These are phyloP conservation scores for Cydia amplana DNA, from an alignment of 1,140 invertebrate genomes.

Conservation along the genomic window DNA sequence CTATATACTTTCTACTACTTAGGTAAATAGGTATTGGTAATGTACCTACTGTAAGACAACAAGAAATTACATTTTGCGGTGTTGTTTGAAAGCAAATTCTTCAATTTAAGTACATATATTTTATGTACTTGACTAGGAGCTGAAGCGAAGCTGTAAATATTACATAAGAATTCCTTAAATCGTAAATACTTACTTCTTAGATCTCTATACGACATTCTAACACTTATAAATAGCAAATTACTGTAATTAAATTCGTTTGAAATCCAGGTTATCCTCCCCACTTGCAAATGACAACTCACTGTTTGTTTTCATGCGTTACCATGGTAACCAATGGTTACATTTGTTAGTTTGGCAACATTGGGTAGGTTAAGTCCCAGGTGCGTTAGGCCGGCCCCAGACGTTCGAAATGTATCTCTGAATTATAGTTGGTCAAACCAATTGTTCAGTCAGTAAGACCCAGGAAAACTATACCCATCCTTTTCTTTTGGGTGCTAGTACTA, in stretches of 20 bases:
- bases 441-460: too few species aligned
- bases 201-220: constrained; percentile 79
- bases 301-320: constrained; percentile 38
- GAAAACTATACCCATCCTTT: too few species aligned
- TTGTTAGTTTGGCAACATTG: constrained; percentile 8
- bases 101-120: too few species aligned
- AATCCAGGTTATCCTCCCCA: not conserved
- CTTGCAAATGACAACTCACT: not conserved
- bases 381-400: too few species aligned
- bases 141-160: too few species aligned
- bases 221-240: constrained; percentile 26
- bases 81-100: too few species aligned
- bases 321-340: constrained; percentile 38
- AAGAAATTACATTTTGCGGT: not conserved
- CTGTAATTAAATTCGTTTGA: not conserved
- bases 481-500: too few species aligned
- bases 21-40: not conserved
- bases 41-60: not conserved
- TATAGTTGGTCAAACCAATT: too few species aligned
- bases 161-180: not conserved
- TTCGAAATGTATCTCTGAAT: too few species aligned
- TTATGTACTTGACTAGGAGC: too few species aligned
- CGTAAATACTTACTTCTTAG: constrained; percentile 75
- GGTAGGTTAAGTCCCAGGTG: not conserved
- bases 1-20: not conserved